Evolutionary conservation across 2,113 vertebrate species (phyloP).

Genomic region (Chrysochloris asiatica): DNA sequence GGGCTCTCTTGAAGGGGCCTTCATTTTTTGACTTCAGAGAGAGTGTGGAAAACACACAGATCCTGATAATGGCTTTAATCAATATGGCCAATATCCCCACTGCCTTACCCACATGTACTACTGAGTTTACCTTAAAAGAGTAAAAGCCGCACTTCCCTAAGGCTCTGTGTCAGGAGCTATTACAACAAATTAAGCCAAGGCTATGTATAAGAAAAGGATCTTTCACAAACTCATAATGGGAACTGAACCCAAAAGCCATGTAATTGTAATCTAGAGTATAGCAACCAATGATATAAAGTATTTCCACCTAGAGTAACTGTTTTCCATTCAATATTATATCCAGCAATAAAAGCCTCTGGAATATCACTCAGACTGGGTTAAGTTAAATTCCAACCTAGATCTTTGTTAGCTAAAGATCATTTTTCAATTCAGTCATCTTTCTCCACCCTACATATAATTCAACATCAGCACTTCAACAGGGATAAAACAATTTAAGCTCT

Average conservation of each 20-base stretch:
- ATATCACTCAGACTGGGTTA: conserved; percentile 69
- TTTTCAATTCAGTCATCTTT: conserved; percentile 72
- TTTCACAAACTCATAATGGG: conserved; percentile 53
- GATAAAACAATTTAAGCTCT: conserved; percentile 64
- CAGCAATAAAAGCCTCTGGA: conserved; percentile 72
- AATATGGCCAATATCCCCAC: background rate
- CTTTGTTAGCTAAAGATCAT: conserved; percentile 73
- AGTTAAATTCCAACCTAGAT: conserved; percentile 77
- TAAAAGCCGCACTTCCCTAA: conserved; percentile 11
- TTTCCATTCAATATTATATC: conserved; percentile 69
- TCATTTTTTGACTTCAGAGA: conserved; percentile 54
- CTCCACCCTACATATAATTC: conserved; percentile 54
- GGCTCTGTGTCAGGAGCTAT: background rate
- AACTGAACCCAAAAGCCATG: conserved; percentile 62
- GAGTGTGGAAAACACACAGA: background rate
- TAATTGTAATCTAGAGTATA: conserved; percentile 56
- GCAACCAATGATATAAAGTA: conserved; percentile 59
- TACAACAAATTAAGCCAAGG: conserved; percentile 46
- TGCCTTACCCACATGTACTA: conserved; percentile 41
- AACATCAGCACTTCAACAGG: conserved; percentile 68
- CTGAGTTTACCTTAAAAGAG: conserved; percentile 27
- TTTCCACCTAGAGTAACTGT: conserved; percentile 68
- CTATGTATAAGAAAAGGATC: conserved; percentile 48
- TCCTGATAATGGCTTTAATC: background rate
- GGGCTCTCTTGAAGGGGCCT: conserved; percentile 66